phyloP scores from a whole-genome alignment of 1,140 invertebrate genomes.

The Mercenaria mercenaria region DNA sequence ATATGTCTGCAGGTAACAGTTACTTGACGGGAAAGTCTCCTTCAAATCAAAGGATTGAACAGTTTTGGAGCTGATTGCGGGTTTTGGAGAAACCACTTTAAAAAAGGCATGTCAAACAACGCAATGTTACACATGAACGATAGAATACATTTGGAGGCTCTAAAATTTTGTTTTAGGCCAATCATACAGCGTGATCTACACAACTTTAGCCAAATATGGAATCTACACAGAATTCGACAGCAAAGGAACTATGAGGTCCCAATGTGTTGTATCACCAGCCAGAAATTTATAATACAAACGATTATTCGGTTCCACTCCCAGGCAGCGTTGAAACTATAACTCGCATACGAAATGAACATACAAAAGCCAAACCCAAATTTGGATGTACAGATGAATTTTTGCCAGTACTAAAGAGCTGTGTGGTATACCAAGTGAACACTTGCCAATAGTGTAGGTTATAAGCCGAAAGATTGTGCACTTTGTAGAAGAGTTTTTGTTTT shows the following conservation, averaged over 20 bases:
- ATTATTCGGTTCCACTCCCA: neutral
- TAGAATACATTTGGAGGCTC: slow-evolving; percentile 1
- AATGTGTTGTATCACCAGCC: neutral
- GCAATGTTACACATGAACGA: neutral
- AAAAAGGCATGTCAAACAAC: slow-evolving; percentile 28
- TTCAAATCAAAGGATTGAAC: slow-evolving; percentile 47
- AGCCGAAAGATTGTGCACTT: no score
- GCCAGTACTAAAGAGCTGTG: slow-evolving; percentile 1
- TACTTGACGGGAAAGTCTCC: neutral
- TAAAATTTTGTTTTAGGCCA: neutral
- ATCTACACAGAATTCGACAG: neutral
- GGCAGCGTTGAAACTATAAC: neutral
- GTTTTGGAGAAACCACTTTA: slow-evolving; percentile 54
- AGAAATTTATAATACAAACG: neutral
- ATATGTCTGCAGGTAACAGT: neutral
- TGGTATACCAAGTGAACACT: neutral
- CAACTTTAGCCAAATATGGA: neutral
- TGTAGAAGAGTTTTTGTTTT: no score
- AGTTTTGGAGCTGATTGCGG: slow-evolving; percentile 34
- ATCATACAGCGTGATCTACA: neutral
- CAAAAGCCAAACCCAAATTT: slow-evolving; percentile 11
- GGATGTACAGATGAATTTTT: neutral
- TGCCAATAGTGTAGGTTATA: no score
- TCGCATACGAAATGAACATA: neutral
- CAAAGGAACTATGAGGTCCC: slow-evolving; percentile 4